Conservation (phyloP, 2,888 invertebrate species). For the Xanthorhoe spadicearia region DNA sequence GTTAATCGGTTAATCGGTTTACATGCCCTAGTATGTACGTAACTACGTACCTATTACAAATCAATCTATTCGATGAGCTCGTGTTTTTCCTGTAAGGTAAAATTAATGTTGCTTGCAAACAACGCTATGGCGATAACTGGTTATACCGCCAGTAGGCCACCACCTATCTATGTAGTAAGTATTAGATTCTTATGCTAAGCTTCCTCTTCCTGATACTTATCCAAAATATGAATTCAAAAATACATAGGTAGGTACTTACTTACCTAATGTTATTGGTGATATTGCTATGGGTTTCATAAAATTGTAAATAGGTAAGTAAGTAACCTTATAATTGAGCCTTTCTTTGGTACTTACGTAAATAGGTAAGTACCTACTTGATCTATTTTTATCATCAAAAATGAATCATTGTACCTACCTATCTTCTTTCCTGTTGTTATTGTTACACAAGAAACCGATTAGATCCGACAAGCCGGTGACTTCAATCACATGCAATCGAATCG, state of each 20-base stretch:
- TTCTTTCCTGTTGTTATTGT: constrained; percentile 24
- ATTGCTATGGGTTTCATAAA: too few relatives aligned
- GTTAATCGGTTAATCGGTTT: too few relatives aligned
- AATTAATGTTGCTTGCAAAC: constrained; percentile 17
- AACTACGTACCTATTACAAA: constrained; percentile 2
- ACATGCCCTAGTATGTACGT: too few relatives aligned
- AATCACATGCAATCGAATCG: constrained; percentile 57
- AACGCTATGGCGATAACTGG: constrained; percentile 18
- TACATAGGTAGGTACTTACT: not conserved
- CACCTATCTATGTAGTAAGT: not conserved
- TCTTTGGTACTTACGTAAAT: too few relatives aligned
- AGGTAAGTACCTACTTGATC: too few relatives aligned
- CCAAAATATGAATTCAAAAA: not conserved
- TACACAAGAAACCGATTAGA: constrained; percentile 29
- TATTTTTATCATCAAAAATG: constrained; percentile 2
- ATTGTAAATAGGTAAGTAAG: too few relatives aligned
- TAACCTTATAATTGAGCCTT: too few relatives aligned
- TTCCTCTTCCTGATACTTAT: constrained; percentile 28
- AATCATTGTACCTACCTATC: constrained; percentile 16
- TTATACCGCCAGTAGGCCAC: constrained; percentile 3
- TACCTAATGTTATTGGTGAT: not conserved
- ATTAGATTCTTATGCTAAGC: not conserved
- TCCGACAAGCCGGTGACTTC: constrained; percentile 53
- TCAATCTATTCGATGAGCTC: not conserved
- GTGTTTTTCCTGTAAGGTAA: constrained; percentile 15